Conservation (phyloP, 2,888 invertebrate species). For the Chymomyza amoena region DNA sequence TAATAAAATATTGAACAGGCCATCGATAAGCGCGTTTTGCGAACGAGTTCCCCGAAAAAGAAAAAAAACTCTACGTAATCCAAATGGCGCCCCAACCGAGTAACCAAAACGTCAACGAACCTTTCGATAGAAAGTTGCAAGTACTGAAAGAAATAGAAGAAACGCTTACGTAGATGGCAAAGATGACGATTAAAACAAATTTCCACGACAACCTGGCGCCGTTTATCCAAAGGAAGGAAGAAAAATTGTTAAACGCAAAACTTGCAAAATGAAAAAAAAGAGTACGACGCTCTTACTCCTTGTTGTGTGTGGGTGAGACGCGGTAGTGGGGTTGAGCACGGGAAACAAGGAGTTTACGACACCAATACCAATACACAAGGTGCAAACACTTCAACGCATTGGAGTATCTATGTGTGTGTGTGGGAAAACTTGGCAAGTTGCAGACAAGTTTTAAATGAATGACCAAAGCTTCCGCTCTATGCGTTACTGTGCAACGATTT, state of each 20-base stretch:
- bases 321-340: constrained; percentile 33
- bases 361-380: constrained; percentile 21
- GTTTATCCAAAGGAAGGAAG: constrained; percentile 70
- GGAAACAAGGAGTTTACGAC: constrained; percentile 61
- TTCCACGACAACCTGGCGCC: constrained; percentile 75
- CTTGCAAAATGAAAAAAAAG: constrained; percentile 59
- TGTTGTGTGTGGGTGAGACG: not conserved
- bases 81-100: not conserved
- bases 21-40: constrained; percentile 61
- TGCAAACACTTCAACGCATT: constrained; percentile 41
- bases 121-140: constrained; percentile 21
- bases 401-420: not conserved
- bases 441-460: constrained; percentile 77
- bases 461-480: constrained; percentile 74
- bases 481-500: constrained; percentile 46
- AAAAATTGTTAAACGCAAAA: constrained; percentile 74
- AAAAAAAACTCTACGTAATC: not conserved
- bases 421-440: constrained; percentile 69
- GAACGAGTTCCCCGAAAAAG: not conserved
- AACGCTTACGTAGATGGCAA: constrained; percentile 68
- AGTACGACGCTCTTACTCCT: not conserved
- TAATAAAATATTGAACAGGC: constrained; percentile 72
- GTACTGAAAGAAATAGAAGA: constrained; percentile 11
- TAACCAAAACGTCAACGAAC: constrained; percentile 59
- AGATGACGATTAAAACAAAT: constrained; percentile 76